Percentiles rank a stretch among this genome's conserved stretches.
Evolutionary conservation across 2,888 invertebrate genomes (phyloP).

Genomic region (Thalpophila matura): DNA sequence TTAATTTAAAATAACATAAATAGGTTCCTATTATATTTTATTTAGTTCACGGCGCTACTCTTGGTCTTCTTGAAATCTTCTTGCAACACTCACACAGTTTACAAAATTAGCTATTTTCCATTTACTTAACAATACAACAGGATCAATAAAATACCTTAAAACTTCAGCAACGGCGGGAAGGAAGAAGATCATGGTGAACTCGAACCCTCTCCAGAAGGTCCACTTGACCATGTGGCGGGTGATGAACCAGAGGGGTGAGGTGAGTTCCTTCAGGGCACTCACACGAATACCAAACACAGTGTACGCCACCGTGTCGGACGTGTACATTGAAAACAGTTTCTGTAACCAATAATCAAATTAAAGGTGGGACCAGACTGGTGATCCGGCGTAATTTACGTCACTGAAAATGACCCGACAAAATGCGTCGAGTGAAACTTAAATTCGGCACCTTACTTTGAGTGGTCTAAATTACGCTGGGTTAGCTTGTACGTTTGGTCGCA

Average conservation of each 20-base stretch:
- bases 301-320: conserved; percentile 82
- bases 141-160: conserved; percentile 66
- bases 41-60: no score
- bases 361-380: no score
- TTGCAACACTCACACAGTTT: no score
- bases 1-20: no score
- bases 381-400: no score
- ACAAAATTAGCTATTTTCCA: not conserved
- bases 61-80: no score
- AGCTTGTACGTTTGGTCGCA: no score
- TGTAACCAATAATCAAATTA: conserved; percentile 46
- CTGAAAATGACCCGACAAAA: no score
- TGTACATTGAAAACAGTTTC: conserved; percentile 83
- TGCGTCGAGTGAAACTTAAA: no score
- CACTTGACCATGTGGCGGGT: conserved; percentile 82
- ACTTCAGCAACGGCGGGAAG: conserved; percentile 74
- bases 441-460: no score
- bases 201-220: conserved; percentile 81
- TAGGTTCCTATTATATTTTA: no score
- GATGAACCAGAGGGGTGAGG: conserved; percentile 81
- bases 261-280: conserved; percentile 74
- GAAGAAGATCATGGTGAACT: conserved; percentile 80
- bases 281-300: conserved; percentile 80
- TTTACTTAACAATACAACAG: not conserved
- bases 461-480: no score